Conservation (phyloP, 2,113 vertebrate species). For the Phocoena sinus region DNA sequence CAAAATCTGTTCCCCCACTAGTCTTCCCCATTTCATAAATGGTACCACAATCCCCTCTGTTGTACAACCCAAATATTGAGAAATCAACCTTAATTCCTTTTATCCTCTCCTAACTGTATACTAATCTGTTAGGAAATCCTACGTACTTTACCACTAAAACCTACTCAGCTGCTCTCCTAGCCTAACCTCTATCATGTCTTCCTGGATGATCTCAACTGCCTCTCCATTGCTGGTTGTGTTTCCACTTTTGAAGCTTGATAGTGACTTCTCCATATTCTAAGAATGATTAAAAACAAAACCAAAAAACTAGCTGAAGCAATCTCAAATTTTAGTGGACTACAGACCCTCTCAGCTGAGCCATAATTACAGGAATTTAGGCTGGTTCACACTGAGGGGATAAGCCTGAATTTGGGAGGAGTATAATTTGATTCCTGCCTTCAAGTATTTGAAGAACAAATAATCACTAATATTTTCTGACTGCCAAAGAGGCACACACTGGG, state of each 20-base stretch:
- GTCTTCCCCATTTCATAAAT: background rate
- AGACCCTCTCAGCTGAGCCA: background rate
- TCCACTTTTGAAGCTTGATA: background rate
- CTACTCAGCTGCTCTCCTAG: background rate
- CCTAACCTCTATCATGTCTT: background rate
- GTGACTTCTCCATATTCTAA: background rate
- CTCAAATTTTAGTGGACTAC: background rate
- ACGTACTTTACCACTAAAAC: background rate
- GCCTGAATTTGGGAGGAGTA: background rate
- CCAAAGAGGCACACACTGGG: background rate
- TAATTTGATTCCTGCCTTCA: background rate
- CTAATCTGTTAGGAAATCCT: background rate
- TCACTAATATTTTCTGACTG: background rate
- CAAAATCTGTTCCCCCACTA: background rate
- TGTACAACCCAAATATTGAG: background rate
- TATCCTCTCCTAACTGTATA: background rate
- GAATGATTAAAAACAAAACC: background rate
- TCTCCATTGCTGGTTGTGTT: background rate
- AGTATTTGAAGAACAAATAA: background rate
- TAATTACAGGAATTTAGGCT: background rate
- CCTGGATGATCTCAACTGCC: background rate
- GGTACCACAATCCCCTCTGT: background rate
- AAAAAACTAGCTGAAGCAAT: background rate
- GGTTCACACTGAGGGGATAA: background rate
- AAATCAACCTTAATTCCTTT: background rate